Base-by-base conservation (phyloP, 2,888 invertebrate genomes). In the Perdita meconis region DNA sequence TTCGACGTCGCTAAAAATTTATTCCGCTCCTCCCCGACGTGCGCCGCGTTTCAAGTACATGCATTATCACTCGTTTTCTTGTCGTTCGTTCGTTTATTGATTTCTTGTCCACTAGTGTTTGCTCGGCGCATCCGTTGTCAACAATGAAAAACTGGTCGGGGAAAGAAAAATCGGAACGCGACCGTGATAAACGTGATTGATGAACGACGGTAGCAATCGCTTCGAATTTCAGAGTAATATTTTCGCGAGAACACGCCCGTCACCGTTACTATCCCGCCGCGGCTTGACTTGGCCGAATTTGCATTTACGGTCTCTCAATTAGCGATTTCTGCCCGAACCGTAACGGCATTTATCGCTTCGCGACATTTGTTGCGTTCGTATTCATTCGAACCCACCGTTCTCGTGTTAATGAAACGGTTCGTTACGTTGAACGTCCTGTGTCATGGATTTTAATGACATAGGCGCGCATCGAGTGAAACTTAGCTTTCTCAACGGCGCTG, bases 241-340 rank as follows among this genome's bases (percentile, higher is more conserved):
- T 83, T 84, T 73, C 68, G 61, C 51, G 71, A 66, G 60, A 59
- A 64, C 57, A 24, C 42, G 44, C 24, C 65, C 60, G 61, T 71
- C 65, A 47, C 53, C 56, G 56, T 64, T 55, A 16, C 63, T 10
- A 24, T n/a, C 2, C n/a, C 22, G 13, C 1, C 57, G 63, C 59
- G 36, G n/a, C n/a, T 40, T 26, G 66, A 68, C 72, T 75, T 73
- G 60, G 30, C 8, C 60, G 80, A 85, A 87, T 87, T 86, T 87
- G 83, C 86, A 85, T 85, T 79, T 82, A 81, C 81, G 86, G 87
- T 88, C 63, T 78, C 42, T 65, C 82, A 86, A 85, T 88, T 86
- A 88, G 80, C 81, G 79, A 56, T 60, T 61, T 73, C 30, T 55
- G 38, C 8, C 16, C 38, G 16, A 5, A 6, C 4, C 16, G 3